Conservation (phyloP, 2,797 vertebrate species). For the Austrolebias charrua region DNA sequence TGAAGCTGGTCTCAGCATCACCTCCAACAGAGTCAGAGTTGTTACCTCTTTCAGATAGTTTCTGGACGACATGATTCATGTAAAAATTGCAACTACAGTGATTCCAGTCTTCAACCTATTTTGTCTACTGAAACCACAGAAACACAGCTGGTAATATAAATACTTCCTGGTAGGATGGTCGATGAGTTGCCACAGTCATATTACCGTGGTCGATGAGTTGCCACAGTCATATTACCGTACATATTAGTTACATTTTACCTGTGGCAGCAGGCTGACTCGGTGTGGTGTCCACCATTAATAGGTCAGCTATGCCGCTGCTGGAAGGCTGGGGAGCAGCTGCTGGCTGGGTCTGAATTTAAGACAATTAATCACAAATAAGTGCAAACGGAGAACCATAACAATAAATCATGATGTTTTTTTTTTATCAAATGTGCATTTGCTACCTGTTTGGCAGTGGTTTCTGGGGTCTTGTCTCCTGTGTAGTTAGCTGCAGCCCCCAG, state of each 20-base stretch:
- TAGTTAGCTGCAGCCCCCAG: conserved; percentile 94
- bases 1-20: conserved; percentile 43
- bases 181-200: neutral
- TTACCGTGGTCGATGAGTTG: neutral
- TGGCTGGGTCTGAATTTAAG: conserved; percentile 74
- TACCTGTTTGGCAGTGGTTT: conserved; percentile 82
- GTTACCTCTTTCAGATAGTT: conserved; percentile 14
- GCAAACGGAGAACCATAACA: neutral
- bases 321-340: conserved; percentile 80
- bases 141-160: neutral
- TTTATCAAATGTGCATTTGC: neutral
- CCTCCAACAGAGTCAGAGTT: conserved; percentile 19
- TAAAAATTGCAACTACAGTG: neutral
- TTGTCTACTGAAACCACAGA: neutral
- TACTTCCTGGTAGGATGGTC: neutral
- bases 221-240: neutral
- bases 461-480: conserved; percentile 85
- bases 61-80: conserved; percentile 1
- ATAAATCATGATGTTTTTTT: neutral
- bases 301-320: conserved; percentile 83
- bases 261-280: conserved; percentile 74
- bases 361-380: conserved; percentile 5
- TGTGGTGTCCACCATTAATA: conserved; percentile 86
- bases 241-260: conserved; percentile 73
- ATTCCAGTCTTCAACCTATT: neutral